These are phyloP conservation scores for Tauraco hartlaubi DNA, from an alignment of 2,797 vertebrate species.

Conservation along the genomic window DNA sequence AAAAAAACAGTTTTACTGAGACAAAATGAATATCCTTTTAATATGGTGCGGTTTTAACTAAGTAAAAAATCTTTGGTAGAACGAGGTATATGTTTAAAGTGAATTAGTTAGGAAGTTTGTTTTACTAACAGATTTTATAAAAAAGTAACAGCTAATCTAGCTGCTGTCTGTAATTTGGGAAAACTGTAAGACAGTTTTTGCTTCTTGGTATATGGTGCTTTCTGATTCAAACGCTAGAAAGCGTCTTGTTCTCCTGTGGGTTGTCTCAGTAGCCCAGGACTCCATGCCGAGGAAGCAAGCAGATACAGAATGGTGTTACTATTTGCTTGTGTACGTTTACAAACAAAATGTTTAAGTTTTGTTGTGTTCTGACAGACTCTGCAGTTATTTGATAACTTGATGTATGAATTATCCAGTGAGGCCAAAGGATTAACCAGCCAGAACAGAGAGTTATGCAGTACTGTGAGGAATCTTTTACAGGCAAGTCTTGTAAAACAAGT, in stretches of 20 bases:
- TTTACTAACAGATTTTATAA: not conserved
- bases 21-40: not conserved
- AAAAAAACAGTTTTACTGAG: not conserved
- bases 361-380: slow-evolving; percentile 81
- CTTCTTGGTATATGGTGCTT: not conserved
- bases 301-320: not conserved
- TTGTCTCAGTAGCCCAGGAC: not conserved
- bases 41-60: not conserved
- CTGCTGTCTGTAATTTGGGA: not conserved
- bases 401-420: slow-evolving; percentile 86
- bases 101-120: not conserved
- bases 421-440: slow-evolving; percentile 88
- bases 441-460: slow-evolving; percentile 84
- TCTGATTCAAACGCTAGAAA: not conserved
- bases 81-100: not conserved
- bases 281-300: not conserved
- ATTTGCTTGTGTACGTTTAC: not conserved
- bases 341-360: not conserved
- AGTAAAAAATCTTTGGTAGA: not conserved
- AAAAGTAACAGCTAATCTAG: not conserved
- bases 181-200: fast-evolving
- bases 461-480: slow-evolving; percentile 88
- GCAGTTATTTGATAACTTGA: slow-evolving; percentile 87
- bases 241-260: not conserved
- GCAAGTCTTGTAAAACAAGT: slow-evolving; percentile 67